Evolutionary conservation across 2,113 vertebrate genomes (phyloP).

Genomic region (Athene cunicularia): DNA sequence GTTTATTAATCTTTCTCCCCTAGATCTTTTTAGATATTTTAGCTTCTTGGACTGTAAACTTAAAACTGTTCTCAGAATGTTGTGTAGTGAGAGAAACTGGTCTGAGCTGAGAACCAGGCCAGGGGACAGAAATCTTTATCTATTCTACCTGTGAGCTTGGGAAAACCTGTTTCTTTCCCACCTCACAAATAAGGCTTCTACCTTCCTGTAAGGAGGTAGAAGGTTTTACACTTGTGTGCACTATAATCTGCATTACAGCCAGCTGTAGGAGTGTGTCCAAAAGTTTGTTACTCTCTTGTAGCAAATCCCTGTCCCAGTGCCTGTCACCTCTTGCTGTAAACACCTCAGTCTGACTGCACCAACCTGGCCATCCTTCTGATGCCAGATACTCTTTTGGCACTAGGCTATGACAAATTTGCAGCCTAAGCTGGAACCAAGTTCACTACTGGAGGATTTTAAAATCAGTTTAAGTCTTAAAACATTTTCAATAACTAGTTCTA

Average conservation of each 20-base stretch:
- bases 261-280: neutral
- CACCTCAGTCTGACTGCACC: neutral
- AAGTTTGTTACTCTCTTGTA: neutral
- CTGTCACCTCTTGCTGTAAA: neutral
- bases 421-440: neutral
- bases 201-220: neutral
- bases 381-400: neutral
- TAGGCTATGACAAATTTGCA: neutral
- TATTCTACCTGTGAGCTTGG: neutral
- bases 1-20: constrained; percentile 59
- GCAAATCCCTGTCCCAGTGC: rapidly evolving
- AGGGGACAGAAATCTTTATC: neutral
- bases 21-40: constrained; percentile 18
- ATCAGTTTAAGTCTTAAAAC: neutral
- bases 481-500: neutral
- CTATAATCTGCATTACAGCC: rapidly evolving
- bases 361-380: neutral
- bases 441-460: neutral
- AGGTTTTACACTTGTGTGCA: neutral
- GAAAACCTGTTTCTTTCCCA: neutral
- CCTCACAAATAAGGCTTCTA: neutral
- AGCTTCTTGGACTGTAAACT: neutral
- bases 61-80: neutral
- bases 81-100: neutral
- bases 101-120: neutral